Evolutionary conservation across 1,140 invertebrate genomes (phyloP), one percentile per base, ranked within the genome.

Genomic region (Thalassaphorura encarpata): DNA sequence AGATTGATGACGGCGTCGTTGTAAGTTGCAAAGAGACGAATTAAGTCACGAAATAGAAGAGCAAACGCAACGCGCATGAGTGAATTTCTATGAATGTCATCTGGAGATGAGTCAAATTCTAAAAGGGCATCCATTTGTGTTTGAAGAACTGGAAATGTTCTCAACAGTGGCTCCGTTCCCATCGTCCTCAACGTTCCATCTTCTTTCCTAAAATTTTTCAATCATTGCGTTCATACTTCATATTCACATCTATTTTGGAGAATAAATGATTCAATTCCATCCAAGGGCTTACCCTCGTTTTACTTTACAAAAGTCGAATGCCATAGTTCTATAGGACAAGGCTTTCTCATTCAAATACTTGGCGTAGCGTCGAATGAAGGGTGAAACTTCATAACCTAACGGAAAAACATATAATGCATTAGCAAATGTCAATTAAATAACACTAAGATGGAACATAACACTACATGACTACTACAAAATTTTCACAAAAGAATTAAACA

Each of bases 321-420:
- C 97, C 68, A 98, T 93, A 39, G 86, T 85, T 74, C 96, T 83
- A 77, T 99, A 99, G 21, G 95, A 95, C 55, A 95, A 76, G 50
- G 96, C 93, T 75, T 99, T 99, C 75, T 99, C 94, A 75, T 98
- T 97, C 68, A 99, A 79, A 78, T 99, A 99, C 76, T 93, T 94
- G 61, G 95, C 89, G 76, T 99, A 99, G 68, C 92, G 81, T 71
- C 95, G 80, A 69, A 99, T 97, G 73, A 96, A 99, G 61, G 92
- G 93, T 48, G 95, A 98, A 94, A 99, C 99, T 70, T 99, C 95
- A 79, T 97, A 98, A 58, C 93, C 96, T 97, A n/a, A n/a, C n/a
- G n/a, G n/a, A n/a, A n/a, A n/a, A n/a, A n/a, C n/a, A n/a, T n/a
- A n/a, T n/a, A n/a, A n/a, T n/a, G n/a, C n/a, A n/a, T n/a, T n/a